These are phyloP conservation scores for Nematostella vectensis DNA, from an alignment of 92 coral and sea anemone genomes.

Conservation along the genomic window DNA sequence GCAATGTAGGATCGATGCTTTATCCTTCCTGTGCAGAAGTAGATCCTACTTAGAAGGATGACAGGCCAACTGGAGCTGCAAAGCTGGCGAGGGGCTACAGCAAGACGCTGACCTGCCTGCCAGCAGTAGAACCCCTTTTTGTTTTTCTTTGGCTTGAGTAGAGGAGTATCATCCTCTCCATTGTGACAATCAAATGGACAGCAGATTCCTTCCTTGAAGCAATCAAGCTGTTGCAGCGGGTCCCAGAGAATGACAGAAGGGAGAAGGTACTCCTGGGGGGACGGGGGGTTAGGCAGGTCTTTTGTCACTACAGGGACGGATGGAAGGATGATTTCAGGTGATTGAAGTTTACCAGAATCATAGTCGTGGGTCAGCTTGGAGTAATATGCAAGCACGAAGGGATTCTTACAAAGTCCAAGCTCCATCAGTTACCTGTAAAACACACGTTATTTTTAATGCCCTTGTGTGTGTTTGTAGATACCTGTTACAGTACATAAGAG, in stretches of 20 bases:
- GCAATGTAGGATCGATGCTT: constrained; percentile 33
- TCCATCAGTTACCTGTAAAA: constrained; percentile 9
- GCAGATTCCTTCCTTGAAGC: constrained; percentile 32
- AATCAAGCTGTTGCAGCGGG: constrained; percentile 41
- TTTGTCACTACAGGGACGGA: constrained; percentile 43
- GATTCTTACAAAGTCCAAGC: constrained; percentile 7
- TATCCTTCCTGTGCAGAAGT: constrained; percentile 36
- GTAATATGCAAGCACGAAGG: constrained; percentile 18
- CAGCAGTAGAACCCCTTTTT: constrained; percentile 28
- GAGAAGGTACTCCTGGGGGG: constrained; percentile 39
- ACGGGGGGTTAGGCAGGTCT: constrained; percentile 28
- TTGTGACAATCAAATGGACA: constrained; percentile 53
- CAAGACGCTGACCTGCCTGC: constrained; percentile 47
- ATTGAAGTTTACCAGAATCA: constrained; percentile 13
- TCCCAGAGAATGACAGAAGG: constrained; percentile 64
- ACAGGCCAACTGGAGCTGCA: constrained; percentile 49
- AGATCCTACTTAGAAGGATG: constrained; percentile 50
- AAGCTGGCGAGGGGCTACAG: constrained; percentile 44
- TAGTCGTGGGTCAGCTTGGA: constrained; percentile 18
- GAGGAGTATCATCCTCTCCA: constrained; percentile 19
- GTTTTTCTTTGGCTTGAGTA: constrained; percentile 24
- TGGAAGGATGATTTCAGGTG: constrained; percentile 55
- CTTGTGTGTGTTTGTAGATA: too few species aligned
- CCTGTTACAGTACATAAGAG: too few species aligned
- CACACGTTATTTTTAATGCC: neutral